These are phyloP conservation scores for Platysternon megacephalum DNA, from an alignment of 2,113 vertebrate species.

Conservation along the genomic window DNA sequence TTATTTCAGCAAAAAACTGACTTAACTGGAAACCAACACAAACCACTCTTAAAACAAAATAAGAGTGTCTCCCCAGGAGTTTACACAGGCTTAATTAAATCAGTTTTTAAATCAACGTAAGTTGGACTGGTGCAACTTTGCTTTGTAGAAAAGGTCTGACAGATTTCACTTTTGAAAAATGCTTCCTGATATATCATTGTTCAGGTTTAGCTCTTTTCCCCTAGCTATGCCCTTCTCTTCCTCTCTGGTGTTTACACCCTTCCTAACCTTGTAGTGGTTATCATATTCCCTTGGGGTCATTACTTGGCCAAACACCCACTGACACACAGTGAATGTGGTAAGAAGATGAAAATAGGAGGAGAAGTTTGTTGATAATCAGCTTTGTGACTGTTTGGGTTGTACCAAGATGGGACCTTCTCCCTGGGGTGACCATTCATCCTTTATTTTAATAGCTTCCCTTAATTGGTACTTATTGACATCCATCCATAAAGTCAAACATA, in stretches of 20 bases:
- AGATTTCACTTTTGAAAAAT: background rate
- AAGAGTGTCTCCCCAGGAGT: background rate
- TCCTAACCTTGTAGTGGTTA: background rate
- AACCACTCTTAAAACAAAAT: background rate
- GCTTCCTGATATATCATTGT: background rate
- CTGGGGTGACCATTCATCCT: background rate
- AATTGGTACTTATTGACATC: background rate
- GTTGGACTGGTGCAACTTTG: background rate
- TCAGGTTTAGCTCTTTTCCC: background rate
- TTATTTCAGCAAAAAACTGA: slow-evolving; percentile 20
- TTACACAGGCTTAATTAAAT: background rate
- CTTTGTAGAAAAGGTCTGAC: background rate
- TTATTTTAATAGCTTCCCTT: background rate
- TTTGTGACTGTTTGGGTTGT: background rate
- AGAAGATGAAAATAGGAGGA: background rate
- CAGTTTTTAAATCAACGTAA: slow-evolving; percentile 1
- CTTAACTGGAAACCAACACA: background rate
- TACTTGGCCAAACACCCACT: background rate
- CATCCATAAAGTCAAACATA: background rate
- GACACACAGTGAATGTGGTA: background rate
- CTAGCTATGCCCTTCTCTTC: background rate
- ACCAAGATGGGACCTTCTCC: background rate
- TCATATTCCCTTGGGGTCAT: background rate
- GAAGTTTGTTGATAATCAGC: background rate
- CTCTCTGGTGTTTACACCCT: background rate